phyloP scores from a whole-genome alignment of 1,140 invertebrate species.

The Pissodes strobi region DNA sequence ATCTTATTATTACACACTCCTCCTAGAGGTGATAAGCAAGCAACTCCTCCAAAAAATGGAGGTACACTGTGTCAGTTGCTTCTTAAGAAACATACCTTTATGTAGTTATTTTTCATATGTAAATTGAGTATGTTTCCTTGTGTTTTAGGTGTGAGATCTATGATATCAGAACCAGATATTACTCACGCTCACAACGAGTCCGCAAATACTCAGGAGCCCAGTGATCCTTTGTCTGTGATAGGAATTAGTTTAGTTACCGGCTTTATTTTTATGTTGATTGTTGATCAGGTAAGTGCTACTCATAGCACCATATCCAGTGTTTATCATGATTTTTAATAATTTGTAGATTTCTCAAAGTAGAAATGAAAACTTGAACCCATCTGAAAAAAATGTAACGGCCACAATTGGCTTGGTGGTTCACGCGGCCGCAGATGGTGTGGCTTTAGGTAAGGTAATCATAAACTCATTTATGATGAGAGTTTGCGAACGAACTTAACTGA shows the following conservation, averaged over 20 bases:
- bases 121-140: not conserved
- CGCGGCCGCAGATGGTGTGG: slow-evolving; percentile 96
- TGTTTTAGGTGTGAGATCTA: slow-evolving; percentile 72
- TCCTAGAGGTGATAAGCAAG: no score
- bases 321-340: not conserved
- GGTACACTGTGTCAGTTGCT: no score
- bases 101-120: no score
- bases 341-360: slow-evolving; percentile 65
- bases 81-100: not conserved
- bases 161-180: slow-evolving; percentile 55
- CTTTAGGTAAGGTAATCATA: slow-evolving; percentile 92
- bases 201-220: slow-evolving; percentile 35
- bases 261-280: slow-evolving; percentile 96
- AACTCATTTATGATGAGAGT: no score
- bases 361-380: slow-evolving; percentile 64
- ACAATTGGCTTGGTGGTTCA: slow-evolving; percentile 97
- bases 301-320: no score
- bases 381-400: slow-evolving; percentile 82
- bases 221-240: slow-evolving; percentile 65
- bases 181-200: slow-evolving; percentile 34
- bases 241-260: slow-evolving; percentile 70
- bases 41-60: no score
- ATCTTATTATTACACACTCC: not conserved
- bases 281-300: slow-evolving; percentile 75
- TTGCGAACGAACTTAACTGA: no score